These are phyloP conservation scores for Plectropomus leopardus DNA, from an alignment of 2,113 vertebrate species.

Conservation along the genomic window DNA sequence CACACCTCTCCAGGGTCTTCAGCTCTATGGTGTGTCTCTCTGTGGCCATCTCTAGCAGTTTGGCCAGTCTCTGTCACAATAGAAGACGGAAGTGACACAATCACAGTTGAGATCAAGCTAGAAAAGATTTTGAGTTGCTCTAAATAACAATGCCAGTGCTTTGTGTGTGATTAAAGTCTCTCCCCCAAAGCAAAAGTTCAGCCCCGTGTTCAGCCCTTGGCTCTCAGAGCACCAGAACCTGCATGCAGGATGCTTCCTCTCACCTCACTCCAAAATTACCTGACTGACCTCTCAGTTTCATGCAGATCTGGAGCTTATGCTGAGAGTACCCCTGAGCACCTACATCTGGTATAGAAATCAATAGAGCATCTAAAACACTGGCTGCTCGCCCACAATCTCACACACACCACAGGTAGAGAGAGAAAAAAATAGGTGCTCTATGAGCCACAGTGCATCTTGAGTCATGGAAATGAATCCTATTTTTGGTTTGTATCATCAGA, in stretches of 20 bases:
- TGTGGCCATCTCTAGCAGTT: constrained; percentile 90
- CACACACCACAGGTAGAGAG: constrained; percentile 4
- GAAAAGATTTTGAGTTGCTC: constrained; percentile 3
- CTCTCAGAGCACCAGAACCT: background rate
- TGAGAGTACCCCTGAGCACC: constrained; percentile 35
- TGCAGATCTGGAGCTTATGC: constrained; percentile 46
- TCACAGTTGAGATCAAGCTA: constrained; percentile 41
- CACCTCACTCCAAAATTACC: constrained; percentile 11
- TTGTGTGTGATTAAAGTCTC: background rate
- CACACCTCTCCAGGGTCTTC: constrained; percentile 90
- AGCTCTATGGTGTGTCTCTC: constrained; percentile 90
- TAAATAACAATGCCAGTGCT: constrained; percentile 9
- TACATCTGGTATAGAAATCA: constrained; percentile 52
- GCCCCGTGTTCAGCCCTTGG: constrained; percentile 7
- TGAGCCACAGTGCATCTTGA: constrained; percentile 8
- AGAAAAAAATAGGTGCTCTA: constrained; percentile 15
- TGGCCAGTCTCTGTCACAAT: constrained; percentile 88
- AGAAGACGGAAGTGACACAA: constrained; percentile 54
- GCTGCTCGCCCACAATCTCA: constrained; percentile 24
- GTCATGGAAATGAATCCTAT: constrained; percentile 25
- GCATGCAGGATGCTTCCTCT: background rate
- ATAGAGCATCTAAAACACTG: constrained; percentile 37
- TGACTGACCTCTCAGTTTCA: constrained; percentile 50
- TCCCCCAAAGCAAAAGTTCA: constrained; percentile 12
- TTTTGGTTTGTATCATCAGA: constrained; percentile 30